Percentiles rank a stretch among this genome's conserved stretches.
phyloP scores from a whole-genome alignment of 2,113 vertebrate species.

The mouse (Mus musculus) region GRCm39 chr19:30170501-30171000 shows the following conservation, averaged over 20 bases:
- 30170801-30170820: not conserved
- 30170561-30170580: not conserved
- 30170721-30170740: not conserved
- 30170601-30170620: not conserved
- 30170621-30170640: not conserved
- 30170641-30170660: not conserved
- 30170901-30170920: not conserved
- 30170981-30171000: too few relatives aligned
- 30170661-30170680: not conserved
- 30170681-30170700: not conserved
- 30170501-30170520: not conserved
- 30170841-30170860: not conserved
- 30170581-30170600: not conserved
- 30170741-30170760: not conserved
- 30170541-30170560: not conserved
- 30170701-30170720: not conserved
- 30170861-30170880: not conserved
- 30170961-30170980: too few relatives aligned
- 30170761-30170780: not conserved
- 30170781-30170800: not conserved
- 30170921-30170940: not conserved
- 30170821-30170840: not conserved
- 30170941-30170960: too few relatives aligned
- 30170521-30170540: not conserved
- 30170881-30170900: not conserved